phyloP scores from a whole-genome alignment of 2,113 vertebrate species.

The Ornithorhynchus anatinus region DNA sequence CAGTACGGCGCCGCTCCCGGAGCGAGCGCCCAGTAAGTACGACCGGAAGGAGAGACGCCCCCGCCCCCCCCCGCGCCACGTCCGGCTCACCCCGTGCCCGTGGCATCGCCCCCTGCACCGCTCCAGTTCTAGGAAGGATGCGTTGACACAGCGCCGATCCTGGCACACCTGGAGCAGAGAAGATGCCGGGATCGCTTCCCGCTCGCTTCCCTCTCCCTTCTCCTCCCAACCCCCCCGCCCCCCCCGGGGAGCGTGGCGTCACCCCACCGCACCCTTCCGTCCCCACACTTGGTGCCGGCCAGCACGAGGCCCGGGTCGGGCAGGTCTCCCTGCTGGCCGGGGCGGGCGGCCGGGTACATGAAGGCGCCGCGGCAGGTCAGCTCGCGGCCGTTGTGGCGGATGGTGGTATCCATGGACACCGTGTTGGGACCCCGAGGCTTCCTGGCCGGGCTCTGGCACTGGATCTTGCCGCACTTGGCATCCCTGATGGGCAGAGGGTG shows the following conservation, averaged over 20 bases:
- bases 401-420: slow-evolving; percentile 84
- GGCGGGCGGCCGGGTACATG: slow-evolving; percentile 71
- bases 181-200: background rate
- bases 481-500: slow-evolving; percentile 70
- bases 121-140: slow-evolving; percentile 83
- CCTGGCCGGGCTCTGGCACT: slow-evolving; percentile 88
- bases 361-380: slow-evolving; percentile 86
- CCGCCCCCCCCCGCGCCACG: rapidly evolving
- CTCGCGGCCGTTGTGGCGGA: slow-evolving; percentile 75
- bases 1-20: no score
- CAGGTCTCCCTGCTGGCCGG: slow-evolving; percentile 83
- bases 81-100: slow-evolving; percentile 66
- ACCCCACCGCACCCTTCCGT: slow-evolving; percentile 83
- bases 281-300: slow-evolving; percentile 89
- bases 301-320: slow-evolving; percentile 86
- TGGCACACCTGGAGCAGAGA: slow-evolving; percentile 82
- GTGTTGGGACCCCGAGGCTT: slow-evolving; percentile 82
- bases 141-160: slow-evolving; percentile 85
- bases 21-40: no score
- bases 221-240: no score
- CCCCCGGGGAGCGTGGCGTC: no score
- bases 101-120: slow-evolving; percentile 80
- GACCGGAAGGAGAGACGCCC: no score
- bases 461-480: slow-evolving; percentile 92
- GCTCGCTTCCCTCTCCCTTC: no score